phyloP scores from a whole-genome alignment of 2,888 invertebrate species.

The Vannuccia rotundouncinata region DNA sequence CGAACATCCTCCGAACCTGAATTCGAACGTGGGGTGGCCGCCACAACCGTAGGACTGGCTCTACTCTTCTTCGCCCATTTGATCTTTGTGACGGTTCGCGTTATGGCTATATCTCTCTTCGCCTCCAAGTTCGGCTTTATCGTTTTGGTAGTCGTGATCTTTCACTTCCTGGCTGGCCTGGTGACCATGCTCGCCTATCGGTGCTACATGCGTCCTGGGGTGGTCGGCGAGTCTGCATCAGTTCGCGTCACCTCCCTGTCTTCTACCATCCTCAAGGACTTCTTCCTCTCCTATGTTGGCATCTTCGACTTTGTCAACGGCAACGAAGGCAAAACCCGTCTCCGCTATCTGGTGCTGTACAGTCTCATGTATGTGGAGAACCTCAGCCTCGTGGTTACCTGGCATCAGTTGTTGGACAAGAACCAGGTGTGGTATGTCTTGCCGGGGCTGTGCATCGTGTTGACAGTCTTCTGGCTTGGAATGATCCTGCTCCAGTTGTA shows the following conservation, averaged over 20 bases:
- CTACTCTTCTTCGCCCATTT: constrained; percentile 24
- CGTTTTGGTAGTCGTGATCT: background rate
- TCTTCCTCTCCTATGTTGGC: constrained; percentile 27
- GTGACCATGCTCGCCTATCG: constrained; percentile 28
- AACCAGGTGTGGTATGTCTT: constrained; percentile 2
- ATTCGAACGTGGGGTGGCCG: constrained; percentile 18
- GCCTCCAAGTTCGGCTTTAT: background rate
- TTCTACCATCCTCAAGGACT: background rate
- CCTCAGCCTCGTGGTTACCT: constrained; percentile 2
- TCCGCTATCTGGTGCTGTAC: constrained; percentile 27
- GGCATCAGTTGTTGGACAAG: background rate
- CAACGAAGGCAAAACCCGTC: constrained; percentile 20
- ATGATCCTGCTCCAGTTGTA: constrained; percentile 24
- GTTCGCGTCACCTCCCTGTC: background rate
- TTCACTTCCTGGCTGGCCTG: constrained; percentile 12
- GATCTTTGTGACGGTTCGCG: background rate
- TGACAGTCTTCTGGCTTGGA: constrained; percentile 4
- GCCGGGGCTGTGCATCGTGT: background rate
- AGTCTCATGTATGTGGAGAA: constrained; percentile 20
- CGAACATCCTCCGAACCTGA: constrained; percentile 21
- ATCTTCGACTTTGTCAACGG: constrained; percentile 33
- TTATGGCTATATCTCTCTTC: constrained; percentile 6
- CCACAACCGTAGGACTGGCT: constrained; percentile 6
- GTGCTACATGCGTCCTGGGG: constrained; percentile 8
- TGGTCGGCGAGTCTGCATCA: background rate